Conservation (phyloP, 2,888 invertebrate species). For the Willowsia nigromaculata region DNA sequence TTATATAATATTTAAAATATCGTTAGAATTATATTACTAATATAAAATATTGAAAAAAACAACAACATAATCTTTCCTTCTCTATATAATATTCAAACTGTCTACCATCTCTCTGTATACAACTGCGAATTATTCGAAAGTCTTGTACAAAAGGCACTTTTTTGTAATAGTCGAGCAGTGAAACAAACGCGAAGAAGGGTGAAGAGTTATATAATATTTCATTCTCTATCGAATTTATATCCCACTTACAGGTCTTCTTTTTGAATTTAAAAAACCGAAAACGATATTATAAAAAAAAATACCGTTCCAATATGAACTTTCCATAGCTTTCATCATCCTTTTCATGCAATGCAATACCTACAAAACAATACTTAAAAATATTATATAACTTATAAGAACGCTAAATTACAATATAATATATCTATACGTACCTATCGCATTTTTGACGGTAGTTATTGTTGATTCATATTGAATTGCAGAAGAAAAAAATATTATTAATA, state of each 20-base stretch:
- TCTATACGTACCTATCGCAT: constrained; percentile 64
- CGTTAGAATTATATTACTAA: too few relatives aligned
- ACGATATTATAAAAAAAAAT: constrained; percentile 20
- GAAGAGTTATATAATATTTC: neutral
- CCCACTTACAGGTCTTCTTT: constrained; percentile 6
- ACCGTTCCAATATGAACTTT: constrained; percentile 67
- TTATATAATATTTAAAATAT: neutral
- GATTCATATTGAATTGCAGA: constrained; percentile 72
- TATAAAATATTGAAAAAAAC: too few relatives aligned
- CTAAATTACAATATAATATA: constrained; percentile 28
- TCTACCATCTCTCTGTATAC: too few relatives aligned
- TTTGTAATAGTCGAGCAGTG: too few relatives aligned
- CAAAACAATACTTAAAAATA: constrained; percentile 59
- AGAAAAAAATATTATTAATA: constrained; percentile 21
- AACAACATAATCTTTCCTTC: too few relatives aligned
- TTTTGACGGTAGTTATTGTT: constrained; percentile 66
- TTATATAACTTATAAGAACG: constrained; percentile 35
- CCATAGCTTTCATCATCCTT: constrained; percentile 69
- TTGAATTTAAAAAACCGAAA: neutral
- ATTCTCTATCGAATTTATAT: neutral
- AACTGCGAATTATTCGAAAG: too few relatives aligned
- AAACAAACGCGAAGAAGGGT: too few relatives aligned
- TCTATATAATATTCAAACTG: too few relatives aligned
- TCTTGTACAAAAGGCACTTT: too few relatives aligned
- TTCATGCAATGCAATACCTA: constrained; percentile 68